Evolutionary conservation across 1,140 invertebrate genomes (phyloP), one percentile per base, ranked within the genome.

Genomic region (Nasonia giraulti): DNA sequence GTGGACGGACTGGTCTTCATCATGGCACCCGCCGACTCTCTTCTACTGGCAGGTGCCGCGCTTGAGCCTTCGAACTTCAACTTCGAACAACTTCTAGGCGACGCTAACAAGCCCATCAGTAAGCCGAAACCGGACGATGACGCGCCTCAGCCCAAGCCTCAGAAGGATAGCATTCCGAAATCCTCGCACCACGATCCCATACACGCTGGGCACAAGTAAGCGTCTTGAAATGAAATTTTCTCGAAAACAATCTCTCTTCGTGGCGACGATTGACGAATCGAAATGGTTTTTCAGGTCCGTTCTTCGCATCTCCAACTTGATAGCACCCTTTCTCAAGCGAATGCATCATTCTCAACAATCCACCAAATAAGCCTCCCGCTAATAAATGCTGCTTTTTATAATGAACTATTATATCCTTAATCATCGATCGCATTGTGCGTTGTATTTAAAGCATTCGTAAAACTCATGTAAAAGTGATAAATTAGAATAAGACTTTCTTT

Each of bases 1-100:
- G 92, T 96, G 31, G 94, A 95, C 84, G 95, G 95, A 12, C 90
- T 96, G 4, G 93, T 95, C 10, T 88, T 96, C 1, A 94, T 96
- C 2, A 91, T 96, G 1, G 95, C 95, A 0, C 95, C 95, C 0
- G 94, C 94, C 0, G 95, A 96, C 84, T 93, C 93, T 17, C 87
- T 93, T 71, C 85, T 93, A 11, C 75, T 93, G 14, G 90, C 91
- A 1, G 91, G 89, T 68, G 86, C 86, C 6, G 86, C 80, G 0
- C 80, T 86, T 27, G 80, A 82, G 2, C 85, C 80, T 8, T 73
- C 62, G 1, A 40, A 68, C 20, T 62, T 62, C 17, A 62, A 62
- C n/a, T 81, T 85, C 11, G n/a, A 50, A 37, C 77, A 80, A 5
- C 20, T 68, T 8, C 44, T 82, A 8, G 37, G 80, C 10, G 33